Evolutionary conservation across 1,140 invertebrate species (phyloP), one percentile per base, ranked within the genome.

Genomic region (Eriocheir sinensis): DNA sequence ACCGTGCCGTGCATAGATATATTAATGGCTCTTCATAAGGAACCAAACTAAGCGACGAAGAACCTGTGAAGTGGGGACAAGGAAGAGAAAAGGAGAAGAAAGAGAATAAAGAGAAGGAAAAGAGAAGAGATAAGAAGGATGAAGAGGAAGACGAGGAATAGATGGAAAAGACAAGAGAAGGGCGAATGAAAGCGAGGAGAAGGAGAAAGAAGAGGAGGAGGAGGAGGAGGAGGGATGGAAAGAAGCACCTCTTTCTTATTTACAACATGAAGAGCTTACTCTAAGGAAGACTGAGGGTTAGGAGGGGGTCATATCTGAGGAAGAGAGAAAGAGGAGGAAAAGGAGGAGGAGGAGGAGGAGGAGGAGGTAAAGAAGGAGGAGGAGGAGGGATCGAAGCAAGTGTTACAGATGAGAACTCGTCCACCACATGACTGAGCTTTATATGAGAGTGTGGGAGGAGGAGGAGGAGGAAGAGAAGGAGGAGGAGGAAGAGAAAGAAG

Each of bases 191-290:
- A 21, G 0, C 2, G 9, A 53, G 2, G 2, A 53, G 2, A 21
- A 53, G 0, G 8, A 53, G 48, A 21, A 53, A 0, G 9, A 53
- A 21, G 48, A 53, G 9, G 48, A 53, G 2, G 6, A 21, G 12
- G 60, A 21, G 12, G 60, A 72, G 60, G 60, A 21, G 60, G 60
- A 72, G 60, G 60, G 6, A 53, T 53, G 21, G 60, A 21, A 72
- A 72, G 60, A 72, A 72, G 60, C 60, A 72, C 27, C 60, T 72
- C 60, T 72, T n/a, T 72, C 60, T 72, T 72, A 72, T 72, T 72
- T 72, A 72, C 60, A 72, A 72, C 60, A 72, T 72, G 60, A n/a
- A 72, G 60, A 72, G 60, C 60, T 72, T 72, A 72, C 60, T n/a
- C 60, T 72, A 72, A 72, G 60, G 60, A 72, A 72, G 60, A 72